Percentiles rank a stretch among this genome's conserved stretches.
These are phyloP conservation scores for Drosophila niveifrons DNA, from an alignment of 2,888 invertebrate species.

Conservation along the genomic window DNA sequence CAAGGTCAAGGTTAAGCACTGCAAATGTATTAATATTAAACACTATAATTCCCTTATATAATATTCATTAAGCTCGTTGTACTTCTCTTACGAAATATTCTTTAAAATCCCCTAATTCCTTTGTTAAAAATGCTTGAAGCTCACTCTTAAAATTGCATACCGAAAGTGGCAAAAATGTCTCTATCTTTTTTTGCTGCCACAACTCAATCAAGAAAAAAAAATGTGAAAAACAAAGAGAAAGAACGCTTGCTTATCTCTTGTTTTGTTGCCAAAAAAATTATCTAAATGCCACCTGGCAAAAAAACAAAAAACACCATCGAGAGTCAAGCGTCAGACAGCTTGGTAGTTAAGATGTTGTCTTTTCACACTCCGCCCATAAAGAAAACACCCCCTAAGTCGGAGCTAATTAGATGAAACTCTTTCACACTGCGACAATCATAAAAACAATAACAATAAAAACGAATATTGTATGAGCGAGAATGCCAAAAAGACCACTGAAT, in stretches of 20 bases:
- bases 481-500: conserved; percentile 9
- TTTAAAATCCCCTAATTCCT: no score
- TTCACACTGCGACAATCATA: conserved; percentile 22
- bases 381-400: conserved; percentile 8
- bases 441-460: conserved; percentile 21
- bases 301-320: background rate
- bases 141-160: background rate
- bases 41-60: no score
- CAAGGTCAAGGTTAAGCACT: no score
- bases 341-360: conserved; percentile 37
- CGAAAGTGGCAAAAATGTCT: background rate
- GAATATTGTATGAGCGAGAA: conserved; percentile 12
- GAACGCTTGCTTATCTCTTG: conserved; percentile 20
- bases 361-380: conserved; percentile 35
- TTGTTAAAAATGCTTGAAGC: background rate
- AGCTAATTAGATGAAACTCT: conserved; percentile 37
- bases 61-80: background rate
- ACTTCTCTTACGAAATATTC: no score
- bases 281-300: conserved; percentile 31
- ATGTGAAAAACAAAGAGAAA: conserved; percentile 16
- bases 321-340: background rate
- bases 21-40: background rate
- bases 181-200: background rate
- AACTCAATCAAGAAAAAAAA: conserved; percentile 12
- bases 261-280: conserved; percentile 17